Evolutionary conservation across 2,888 invertebrate species (phyloP).

Genomic region (Diadegma fenestrale): DNA sequence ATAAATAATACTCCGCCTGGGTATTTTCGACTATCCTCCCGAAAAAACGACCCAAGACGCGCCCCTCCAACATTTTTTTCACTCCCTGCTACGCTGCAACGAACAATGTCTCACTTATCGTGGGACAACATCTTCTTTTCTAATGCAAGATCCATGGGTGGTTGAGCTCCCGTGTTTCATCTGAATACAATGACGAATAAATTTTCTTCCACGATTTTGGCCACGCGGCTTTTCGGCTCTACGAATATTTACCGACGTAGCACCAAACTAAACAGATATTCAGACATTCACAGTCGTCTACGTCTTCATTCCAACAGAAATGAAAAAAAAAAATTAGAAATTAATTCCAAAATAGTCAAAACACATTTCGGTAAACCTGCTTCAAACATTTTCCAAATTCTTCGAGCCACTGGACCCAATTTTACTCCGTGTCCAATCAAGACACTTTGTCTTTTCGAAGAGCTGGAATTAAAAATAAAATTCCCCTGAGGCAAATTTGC

Average conservation of each 20-base stretch:
- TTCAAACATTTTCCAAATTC: not conserved
- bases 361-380: not conserved
- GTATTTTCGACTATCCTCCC: slow-evolving; percentile 12
- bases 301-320: not conserved
- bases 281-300: not conserved
- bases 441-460: not conserved
- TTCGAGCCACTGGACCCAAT: not conserved
- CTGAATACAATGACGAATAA: slow-evolving; percentile 72
- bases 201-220: slow-evolving; percentile 48
- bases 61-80: not conserved
- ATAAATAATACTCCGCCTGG: slow-evolving; percentile 34
- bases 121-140: slow-evolving; percentile 52
- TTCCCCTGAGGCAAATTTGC: not conserved
- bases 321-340: not conserved
- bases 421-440: not conserved
- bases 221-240: slow-evolving; percentile 3
- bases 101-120: slow-evolving; percentile 67
- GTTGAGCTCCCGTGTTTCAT: slow-evolving; percentile 56
- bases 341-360: slow-evolving; percentile 2
- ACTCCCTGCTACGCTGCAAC: not conserved
- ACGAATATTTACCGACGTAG: not conserved
- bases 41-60: not conserved
- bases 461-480: not conserved
- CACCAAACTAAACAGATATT: slow-evolving; percentile 1
- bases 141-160: slow-evolving; percentile 8